These are phyloP conservation scores for Lepus americanus DNA, from an alignment of 2,113 vertebrate species.

Conservation along the genomic window DNA sequence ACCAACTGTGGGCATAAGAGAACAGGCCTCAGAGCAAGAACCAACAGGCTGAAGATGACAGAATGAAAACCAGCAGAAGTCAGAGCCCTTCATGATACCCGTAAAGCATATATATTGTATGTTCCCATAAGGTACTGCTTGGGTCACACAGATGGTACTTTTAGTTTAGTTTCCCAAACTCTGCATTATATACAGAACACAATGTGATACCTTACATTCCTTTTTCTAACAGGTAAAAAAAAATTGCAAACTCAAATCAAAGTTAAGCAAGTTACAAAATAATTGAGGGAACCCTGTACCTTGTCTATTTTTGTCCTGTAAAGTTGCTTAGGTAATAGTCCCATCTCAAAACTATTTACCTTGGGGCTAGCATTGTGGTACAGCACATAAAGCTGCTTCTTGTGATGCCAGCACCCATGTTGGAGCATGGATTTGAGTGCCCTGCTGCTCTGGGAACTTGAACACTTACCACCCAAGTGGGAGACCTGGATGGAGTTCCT, in stretches of 20 bases:
- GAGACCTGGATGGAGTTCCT: no score
- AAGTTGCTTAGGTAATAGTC: conserved; percentile 27
- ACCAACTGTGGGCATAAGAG: not conserved
- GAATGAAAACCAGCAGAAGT: conserved; percentile 21
- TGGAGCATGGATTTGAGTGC: no score
- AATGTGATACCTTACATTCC: not conserved
- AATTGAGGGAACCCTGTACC: not conserved
- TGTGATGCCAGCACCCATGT: no score
- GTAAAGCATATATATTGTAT: not conserved
- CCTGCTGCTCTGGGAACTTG: no score
- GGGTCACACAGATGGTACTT: not conserved
- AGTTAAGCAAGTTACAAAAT: conserved; percentile 17
- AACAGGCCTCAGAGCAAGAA: conserved; percentile 48
- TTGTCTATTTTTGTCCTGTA: conserved; percentile 4
- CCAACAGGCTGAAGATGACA: not conserved
- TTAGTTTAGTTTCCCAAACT: not conserved
- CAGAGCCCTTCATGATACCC: conserved; percentile 5
- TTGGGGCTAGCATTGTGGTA: no score
- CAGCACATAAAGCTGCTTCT: no score
- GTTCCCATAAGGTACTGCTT: not conserved
- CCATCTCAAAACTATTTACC: conserved; percentile 8
- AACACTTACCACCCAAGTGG: no score
- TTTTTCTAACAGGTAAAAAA: conserved; percentile 41
- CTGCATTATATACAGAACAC: not conserved
- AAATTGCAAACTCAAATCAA: conserved; percentile 42